A percentile compares a stretch with the other conserved stretches of the same genome.
Conservation (phyloP, 2,113 vertebrate genomes). For the Lepisosteus oculatus region DNA sequence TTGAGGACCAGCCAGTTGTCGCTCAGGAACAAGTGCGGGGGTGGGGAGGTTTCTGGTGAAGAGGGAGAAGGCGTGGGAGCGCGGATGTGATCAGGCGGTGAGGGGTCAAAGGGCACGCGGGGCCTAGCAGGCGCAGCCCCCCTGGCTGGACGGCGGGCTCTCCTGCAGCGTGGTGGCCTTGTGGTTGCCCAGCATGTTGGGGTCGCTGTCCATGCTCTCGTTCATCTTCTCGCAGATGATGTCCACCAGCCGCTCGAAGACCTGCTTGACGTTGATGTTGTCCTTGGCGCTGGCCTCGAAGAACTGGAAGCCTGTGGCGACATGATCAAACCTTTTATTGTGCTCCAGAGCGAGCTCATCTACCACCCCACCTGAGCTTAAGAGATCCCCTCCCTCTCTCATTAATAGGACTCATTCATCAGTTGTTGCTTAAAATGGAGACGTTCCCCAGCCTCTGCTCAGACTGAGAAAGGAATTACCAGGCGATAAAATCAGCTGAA, state of each 20-base stretch:
- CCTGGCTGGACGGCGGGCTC: slow-evolving; percentile 50
- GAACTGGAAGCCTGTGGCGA: slow-evolving; percentile 80
- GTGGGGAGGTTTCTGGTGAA: background rate
- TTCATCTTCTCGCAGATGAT: slow-evolving; percentile 91
- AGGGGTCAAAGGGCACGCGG: background rate
- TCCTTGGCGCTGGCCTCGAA: slow-evolving; percentile 91
- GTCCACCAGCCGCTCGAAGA: slow-evolving; percentile 85
- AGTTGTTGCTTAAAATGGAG: too few species aligned
- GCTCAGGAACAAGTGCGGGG: background rate
- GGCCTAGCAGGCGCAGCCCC: slow-evolving; percentile 71
- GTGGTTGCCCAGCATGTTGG: slow-evolving; percentile 52
- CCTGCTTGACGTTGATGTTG: slow-evolving; percentile 87
- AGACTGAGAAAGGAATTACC: too few species aligned
- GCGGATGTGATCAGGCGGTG: slow-evolving; percentile 5
- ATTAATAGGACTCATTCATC: too few species aligned
- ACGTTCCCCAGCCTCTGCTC: too few species aligned
- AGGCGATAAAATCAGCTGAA: too few species aligned
- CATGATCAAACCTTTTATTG: background rate
- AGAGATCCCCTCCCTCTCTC: too few species aligned
- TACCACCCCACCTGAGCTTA: too few species aligned
- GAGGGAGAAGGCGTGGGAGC: background rate
- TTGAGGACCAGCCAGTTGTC: too few species aligned
- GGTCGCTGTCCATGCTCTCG: slow-evolving; percentile 72
- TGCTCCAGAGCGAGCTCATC: too few species aligned
- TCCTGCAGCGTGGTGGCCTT: slow-evolving; percentile 61